Conservation (phyloP, 2,797 vertebrate genomes). For the Xyrichtys novacula region DNA sequence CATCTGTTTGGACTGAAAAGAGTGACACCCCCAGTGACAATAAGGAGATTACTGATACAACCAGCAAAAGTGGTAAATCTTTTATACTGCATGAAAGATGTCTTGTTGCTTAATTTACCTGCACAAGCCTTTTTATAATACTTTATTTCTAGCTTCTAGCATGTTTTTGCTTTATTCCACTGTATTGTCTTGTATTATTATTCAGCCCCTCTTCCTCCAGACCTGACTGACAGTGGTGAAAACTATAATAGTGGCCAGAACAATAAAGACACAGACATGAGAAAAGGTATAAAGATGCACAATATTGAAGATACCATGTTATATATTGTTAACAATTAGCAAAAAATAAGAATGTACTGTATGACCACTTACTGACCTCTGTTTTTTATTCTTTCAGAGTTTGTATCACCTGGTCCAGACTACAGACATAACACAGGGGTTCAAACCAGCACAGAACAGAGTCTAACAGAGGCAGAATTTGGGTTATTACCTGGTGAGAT, state of each 20-base stretch:
- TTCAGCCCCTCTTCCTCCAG: constrained; percentile 3
- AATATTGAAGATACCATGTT: background rate
- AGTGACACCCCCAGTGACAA: background rate
- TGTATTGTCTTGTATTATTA: background rate
- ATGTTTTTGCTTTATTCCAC: too few relatives aligned
- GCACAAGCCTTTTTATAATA: background rate
- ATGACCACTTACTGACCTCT: background rate
- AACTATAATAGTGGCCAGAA: background rate
- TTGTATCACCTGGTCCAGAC: constrained; percentile 25
- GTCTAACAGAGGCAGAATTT: background rate
- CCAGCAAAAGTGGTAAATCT: constrained; percentile 28
- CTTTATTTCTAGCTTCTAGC: background rate
- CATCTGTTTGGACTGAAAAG: background rate
- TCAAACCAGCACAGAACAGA: constrained; percentile 19
- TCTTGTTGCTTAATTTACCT: background rate
- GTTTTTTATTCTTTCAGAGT: constrained; percentile 26
- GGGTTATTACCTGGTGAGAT: constrained; percentile 33
- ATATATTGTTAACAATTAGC: too few relatives aligned
- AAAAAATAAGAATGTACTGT: background rate
- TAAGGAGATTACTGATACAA: background rate
- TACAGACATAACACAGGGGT: constrained; percentile 8
- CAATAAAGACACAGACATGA: background rate
- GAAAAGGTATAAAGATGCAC: constrained; percentile 33
- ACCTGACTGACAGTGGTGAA: background rate
- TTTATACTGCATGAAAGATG: background rate